These are phyloP conservation scores for Phaonia tiefii DNA, from an alignment of 2,888 invertebrate genomes.

Conservation along the genomic window DNA sequence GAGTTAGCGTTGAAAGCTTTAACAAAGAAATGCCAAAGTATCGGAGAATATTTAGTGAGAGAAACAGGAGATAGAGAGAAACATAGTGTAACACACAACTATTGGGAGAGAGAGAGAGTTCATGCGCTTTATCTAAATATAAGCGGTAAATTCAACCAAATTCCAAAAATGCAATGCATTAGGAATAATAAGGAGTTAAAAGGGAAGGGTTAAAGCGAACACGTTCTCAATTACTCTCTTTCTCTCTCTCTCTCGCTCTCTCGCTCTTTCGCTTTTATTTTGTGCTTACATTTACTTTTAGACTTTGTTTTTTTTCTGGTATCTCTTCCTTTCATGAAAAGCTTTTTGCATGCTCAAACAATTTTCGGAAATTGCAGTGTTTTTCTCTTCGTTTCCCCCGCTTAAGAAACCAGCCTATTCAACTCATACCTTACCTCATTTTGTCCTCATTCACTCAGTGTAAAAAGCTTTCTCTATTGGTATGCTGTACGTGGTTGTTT, in stretches of 20 bases:
- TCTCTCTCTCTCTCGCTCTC: conserved; percentile 28
- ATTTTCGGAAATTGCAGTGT: conserved; percentile 45
- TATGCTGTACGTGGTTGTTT: conserved; percentile 72
- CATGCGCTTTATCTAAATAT: conserved; percentile 45
- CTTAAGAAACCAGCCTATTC: neutral
- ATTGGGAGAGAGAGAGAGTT: neutral
- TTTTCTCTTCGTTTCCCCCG: neutral
- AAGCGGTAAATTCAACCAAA: conserved; percentile 45
- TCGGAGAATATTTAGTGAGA: neutral
- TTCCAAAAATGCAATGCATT: conserved; percentile 11
- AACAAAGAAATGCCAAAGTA: conserved; percentile 11
- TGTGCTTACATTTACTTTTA: too few species aligned
- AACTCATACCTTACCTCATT: neutral
- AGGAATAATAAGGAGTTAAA: conserved; percentile 50
- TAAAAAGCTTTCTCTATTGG: conserved; percentile 71
- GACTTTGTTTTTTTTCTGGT: too few species aligned
- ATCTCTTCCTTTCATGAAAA: too few species aligned
- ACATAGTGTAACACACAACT: too few species aligned
- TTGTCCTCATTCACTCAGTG: neutral
- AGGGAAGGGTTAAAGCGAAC: conserved; percentile 54
- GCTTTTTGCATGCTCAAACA: too few species aligned
- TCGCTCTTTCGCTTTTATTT: too few species aligned
- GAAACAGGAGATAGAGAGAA: too few species aligned
- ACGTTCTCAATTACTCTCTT: neutral
- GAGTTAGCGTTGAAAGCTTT: too few species aligned